Conservation (phyloP, 2,113 vertebrate species). For the Scatophagus argus region DNA sequence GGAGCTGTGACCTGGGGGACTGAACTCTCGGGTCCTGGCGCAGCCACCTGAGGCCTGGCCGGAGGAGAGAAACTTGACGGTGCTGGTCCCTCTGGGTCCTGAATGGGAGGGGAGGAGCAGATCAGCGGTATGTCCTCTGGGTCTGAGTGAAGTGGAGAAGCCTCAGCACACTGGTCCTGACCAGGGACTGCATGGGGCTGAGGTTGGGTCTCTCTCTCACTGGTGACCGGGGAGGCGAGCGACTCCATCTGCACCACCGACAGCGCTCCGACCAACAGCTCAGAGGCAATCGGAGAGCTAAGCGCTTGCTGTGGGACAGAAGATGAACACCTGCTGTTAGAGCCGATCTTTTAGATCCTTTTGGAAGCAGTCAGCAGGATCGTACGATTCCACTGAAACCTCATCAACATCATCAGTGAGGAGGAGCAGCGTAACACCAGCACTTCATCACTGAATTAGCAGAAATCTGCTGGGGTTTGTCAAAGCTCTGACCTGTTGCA, state of each 20-base stretch:
- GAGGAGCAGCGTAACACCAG: background rate
- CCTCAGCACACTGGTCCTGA: constrained; percentile 63
- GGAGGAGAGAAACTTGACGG: constrained; percentile 47
- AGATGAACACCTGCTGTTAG: background rate
- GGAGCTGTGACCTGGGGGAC: constrained; percentile 13
- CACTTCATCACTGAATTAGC: background rate
- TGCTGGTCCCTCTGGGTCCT: constrained; percentile 28
- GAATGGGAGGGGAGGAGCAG: constrained; percentile 63
- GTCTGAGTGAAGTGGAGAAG: constrained; percentile 71
- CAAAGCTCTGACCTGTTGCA: constrained; percentile 76
- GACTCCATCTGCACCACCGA: constrained; percentile 69
- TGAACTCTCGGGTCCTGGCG: constrained; percentile 34
- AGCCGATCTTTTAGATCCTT: background rate
- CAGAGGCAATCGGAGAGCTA: constrained; percentile 66
- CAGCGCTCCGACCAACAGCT: constrained; percentile 61
- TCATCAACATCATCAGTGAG: background rate
- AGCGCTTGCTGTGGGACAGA: constrained; percentile 73
- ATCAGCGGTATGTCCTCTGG: constrained; percentile 56
- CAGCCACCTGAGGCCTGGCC: constrained; percentile 4
- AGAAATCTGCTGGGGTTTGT: background rate
- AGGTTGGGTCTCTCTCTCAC: constrained; percentile 51
- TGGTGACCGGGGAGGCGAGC: constrained; percentile 61
- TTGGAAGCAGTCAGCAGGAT: background rate
- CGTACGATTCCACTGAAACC: background rate
- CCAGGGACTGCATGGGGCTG: constrained; percentile 19